Base-by-base conservation (phyloP, 2,113 vertebrate species). In the Neopipo cinnamomea region DNA sequence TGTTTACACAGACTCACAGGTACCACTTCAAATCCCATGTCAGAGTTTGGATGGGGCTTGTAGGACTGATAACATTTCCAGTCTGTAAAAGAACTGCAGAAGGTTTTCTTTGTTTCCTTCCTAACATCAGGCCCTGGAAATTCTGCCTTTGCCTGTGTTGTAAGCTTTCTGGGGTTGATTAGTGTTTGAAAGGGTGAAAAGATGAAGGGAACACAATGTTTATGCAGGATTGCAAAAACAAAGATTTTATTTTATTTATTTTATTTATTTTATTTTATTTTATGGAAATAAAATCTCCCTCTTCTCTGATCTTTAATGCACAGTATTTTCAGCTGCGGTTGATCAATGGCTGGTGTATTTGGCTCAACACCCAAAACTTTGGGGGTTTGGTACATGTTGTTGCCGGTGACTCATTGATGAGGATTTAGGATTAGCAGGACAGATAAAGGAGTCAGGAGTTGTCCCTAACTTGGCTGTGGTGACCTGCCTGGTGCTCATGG, bases 401-500 rank as follows among this genome's bases (percentile, higher is more conserved):
- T 83, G 41, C 25, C 68, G 44, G 6, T 68, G 44, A 25, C 35
- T 24, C 20, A 1, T 5, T 20, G 31, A 3, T 19, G 41, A 21
- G 22, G 18, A 16, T 63, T 63, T 63, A 42, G 39, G 61, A 63
- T 63, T 63, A 65, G 30, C 49, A 55, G 75, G 42, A 21, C 31
- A 39, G 3, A 5, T 52, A 35, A 24, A 8, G 11, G 62, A 46
- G 47, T 4, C 41, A 66, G 65, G 35, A 65, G 20, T 2, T 59
- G 22, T 5, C n/a, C 61, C 9, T 44, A 58, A 4, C n/a, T 47
- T 0, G 1, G 9, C n/a, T 72, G 22, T 46, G 46, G 27, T 78
- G 61, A 21, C 42, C 25, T 74, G 12, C 20, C 70, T 2, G 0
- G 22, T 73, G 52, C 24, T 16, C 0, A 0, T 47, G 37, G 27